Conservation (phyloP, 1,140 invertebrate species). For the Zelostemma sp. region DNA sequence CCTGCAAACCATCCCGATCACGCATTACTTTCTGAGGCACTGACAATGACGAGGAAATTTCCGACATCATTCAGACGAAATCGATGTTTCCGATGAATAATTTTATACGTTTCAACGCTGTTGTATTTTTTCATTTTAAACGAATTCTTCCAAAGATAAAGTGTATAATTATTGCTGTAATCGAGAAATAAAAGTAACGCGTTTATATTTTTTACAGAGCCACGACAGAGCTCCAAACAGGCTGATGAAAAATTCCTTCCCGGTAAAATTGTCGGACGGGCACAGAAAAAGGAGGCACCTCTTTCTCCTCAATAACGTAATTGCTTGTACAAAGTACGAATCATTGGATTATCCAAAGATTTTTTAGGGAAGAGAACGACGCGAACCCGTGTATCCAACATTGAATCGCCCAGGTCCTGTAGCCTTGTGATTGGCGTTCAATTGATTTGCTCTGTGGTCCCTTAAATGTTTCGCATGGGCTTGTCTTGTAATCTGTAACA, state of each 20-base stretch:
- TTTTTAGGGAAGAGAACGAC: too few species aligned
- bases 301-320: constrained; percentile 95
- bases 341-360: too few species aligned
- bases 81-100: constrained; percentile 82
- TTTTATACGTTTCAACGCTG: background rate
- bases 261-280: constrained; percentile 90
- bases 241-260: constrained; percentile 94
- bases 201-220: constrained; percentile 70
- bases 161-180: background rate
- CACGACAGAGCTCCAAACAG: constrained; percentile 85
- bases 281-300: constrained; percentile 92
- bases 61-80: constrained; percentile 90
- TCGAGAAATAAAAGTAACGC: constrained; percentile 8
- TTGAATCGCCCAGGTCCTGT: too few species aligned
- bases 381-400: too few species aligned
- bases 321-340: constrained; percentile 96
- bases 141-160: too few species aligned
- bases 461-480: too few species aligned
- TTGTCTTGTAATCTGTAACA: too few species aligned
- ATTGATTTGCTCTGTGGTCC: too few species aligned
- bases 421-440: too few species aligned
- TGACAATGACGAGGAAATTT: constrained; percentile 90
- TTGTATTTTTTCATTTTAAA: too few species aligned
- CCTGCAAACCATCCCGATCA: constrained; percentile 87
- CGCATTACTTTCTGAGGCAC: constrained; percentile 83